phyloP scores from a whole-genome alignment of 2,113 vertebrate genomes.

The Cyanistes caeruleus region DNA sequence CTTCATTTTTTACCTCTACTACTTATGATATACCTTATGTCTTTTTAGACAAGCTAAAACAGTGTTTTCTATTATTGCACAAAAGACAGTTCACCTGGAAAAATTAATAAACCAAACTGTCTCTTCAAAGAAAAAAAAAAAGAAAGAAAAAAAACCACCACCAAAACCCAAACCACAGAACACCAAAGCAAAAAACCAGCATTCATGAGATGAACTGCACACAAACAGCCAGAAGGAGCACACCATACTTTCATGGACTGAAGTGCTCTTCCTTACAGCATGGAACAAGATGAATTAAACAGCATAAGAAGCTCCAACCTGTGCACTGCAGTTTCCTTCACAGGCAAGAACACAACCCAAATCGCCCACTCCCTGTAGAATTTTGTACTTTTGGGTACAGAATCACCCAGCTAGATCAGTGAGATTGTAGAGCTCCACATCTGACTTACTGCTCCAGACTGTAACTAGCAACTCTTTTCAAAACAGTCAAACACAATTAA shows the following conservation, averaged over 20 bases:
- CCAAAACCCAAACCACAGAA: neutral
- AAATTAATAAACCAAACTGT: neutral
- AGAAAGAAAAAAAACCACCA: too few species aligned
- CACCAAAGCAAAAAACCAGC: neutral
- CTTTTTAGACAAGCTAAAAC: neutral
- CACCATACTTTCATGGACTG: neutral
- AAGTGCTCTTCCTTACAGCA: neutral
- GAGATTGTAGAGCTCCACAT: neutral
- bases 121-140: neutral
- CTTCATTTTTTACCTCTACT: neutral
- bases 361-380: neutral
- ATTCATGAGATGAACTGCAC: neutral
- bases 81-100: neutral
- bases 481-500: neutral
- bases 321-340: neutral
- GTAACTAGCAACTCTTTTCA: neutral
- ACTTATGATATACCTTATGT: neutral
- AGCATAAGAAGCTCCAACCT: neutral
- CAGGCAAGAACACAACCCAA: neutral
- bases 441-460: neutral
- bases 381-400: neutral
- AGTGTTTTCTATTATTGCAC: neutral
- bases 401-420: neutral
- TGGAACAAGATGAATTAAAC: neutral
- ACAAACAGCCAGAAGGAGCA: neutral